Evolutionary conservation across 2,797 vertebrate genomes (phyloP).

Genomic region (Anguilla megastoma): DNA sequence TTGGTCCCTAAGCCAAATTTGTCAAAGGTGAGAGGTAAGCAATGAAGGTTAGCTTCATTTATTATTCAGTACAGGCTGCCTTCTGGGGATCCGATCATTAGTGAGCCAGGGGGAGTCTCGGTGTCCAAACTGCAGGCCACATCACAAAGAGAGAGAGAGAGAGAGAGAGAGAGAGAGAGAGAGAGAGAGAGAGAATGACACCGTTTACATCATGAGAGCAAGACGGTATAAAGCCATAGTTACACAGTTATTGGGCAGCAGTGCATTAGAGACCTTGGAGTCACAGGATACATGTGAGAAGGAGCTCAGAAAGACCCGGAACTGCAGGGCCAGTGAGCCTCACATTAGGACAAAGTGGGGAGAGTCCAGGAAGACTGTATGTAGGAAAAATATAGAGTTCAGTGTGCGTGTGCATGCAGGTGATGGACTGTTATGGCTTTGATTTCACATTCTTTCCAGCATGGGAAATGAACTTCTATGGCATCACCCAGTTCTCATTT

Average conservation of each 20-base stretch:
- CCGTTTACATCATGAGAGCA: not conserved
- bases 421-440: not conserved
- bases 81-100: slow-evolving; percentile 56
- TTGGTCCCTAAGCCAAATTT: slow-evolving; percentile 48
- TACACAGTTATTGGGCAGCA: not conserved
- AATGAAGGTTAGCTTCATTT: slow-evolving; percentile 51
- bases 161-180: not conserved
- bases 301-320: not conserved
- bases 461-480: not conserved
- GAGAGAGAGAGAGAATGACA: not conserved
- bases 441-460: not conserved
- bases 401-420: not conserved
- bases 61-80: slow-evolving; percentile 68
- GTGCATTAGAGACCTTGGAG: not conserved
- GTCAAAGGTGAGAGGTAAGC: slow-evolving; percentile 62
- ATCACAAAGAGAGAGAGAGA: not conserved
- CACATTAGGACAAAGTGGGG: not conserved
- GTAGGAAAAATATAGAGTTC: not conserved
- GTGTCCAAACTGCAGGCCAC: not conserved
- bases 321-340: not conserved
- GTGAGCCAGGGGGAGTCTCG: slow-evolving; percentile 46
- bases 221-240: not conserved
- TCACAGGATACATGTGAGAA: not conserved
- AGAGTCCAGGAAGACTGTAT: slow-evolving; percentile 19
- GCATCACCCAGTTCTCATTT: not conserved